Base-by-base conservation (phyloP, 2,797 vertebrate species). In the Fundulus diaphanus region DNA sequence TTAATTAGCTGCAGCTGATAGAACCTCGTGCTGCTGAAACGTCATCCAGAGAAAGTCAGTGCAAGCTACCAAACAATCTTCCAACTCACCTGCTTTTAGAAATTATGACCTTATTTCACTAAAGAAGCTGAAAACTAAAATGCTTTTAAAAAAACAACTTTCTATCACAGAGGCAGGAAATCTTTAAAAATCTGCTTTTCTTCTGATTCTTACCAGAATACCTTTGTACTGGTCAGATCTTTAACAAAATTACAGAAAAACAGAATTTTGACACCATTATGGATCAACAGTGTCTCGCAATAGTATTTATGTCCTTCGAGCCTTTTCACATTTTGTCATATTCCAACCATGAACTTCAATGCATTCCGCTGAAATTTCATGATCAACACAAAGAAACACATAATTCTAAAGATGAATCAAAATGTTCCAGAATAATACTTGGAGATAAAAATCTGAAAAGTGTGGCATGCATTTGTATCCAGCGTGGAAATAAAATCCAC, bases 1-100 rank as follows among this genome's bases (percentile, higher is more conserved):
- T 35, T 72, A 72, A 57, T 72, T 57, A 72, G 52, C 70, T 59
- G 70, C 54, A 61, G 56, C 51, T 57, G 52, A 72, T 22, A 31
- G 56, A 24, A 59, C 18, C 70, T 24, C 5, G 7, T 13, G 20
- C 27, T 61, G 42, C 56, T n/a, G 71, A 44, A 20, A 71, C 31
- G 29, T 57, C 51, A 56, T 71, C 24, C 51, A 56, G 49, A 65
- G 20, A 65, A 65, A 65, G 9, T 37, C 61, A 37, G 22, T 13
- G 13, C 22, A 40, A 57, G 40, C 70, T 56, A 71, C 44, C 8
- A 40, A 40, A 51, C 29, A 69, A 33, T 52, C 29, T 59, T 78
- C 24, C 22, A 37, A 37, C 63, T 66, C 37, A 66, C 15, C 24
- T 8, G 37, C 5, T n/a, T 66, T 15, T 42, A n/a, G 37, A 66